Evolutionary conservation across 2,797 vertebrate species (phyloP).

Genomic region (Melanotaenia nigrans): DNA sequence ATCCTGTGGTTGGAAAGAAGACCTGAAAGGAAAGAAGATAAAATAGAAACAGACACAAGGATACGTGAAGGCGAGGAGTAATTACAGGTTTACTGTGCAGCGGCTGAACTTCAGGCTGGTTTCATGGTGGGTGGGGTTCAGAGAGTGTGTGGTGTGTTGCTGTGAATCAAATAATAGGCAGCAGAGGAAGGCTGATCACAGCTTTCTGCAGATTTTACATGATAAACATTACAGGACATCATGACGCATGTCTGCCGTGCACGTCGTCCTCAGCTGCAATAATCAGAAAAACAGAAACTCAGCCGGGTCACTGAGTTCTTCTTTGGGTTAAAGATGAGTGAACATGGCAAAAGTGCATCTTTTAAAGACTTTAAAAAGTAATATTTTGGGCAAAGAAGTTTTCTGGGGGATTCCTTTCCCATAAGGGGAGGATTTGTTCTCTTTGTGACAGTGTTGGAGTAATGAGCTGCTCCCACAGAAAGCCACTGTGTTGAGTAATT

Average conservation of each 20-base stretch:
- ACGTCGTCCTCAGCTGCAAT: constrained; percentile 27
- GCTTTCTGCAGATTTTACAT: neutral
- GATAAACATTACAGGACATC: neutral
- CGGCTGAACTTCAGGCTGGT: constrained; percentile 32
- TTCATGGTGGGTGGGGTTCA: constrained; percentile 29
- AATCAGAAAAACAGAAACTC: constrained; percentile 8
- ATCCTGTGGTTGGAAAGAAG: constrained; percentile 42
- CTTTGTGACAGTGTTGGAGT: constrained; percentile 68
- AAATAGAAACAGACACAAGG: constrained; percentile 44
- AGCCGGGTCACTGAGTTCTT: neutral
- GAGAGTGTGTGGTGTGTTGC: constrained; percentile 13
- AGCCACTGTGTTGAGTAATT: constrained; percentile 77
- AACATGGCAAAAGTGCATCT: neutral
- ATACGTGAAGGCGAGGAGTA: constrained; percentile 60
- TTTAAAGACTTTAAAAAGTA: constrained; percentile 32
- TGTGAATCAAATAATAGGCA: neutral
- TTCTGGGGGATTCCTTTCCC: constrained; percentile 47
- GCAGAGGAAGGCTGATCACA: neutral
- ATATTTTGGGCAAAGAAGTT: constrained; percentile 22
- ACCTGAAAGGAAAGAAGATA: constrained; percentile 29
- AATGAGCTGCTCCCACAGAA: constrained; percentile 74
- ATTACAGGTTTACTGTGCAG: constrained; percentile 64
- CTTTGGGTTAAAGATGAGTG: neutral
- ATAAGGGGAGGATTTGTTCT: constrained; percentile 69
- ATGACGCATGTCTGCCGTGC: constrained; percentile 6